A percentile compares a stretch with the other conserved stretches of the same genome.
These are phyloP conservation scores for Eulemur mongoz DNA, from an alignment of 2,797 vertebrate species.

Conservation along the genomic window DNA sequence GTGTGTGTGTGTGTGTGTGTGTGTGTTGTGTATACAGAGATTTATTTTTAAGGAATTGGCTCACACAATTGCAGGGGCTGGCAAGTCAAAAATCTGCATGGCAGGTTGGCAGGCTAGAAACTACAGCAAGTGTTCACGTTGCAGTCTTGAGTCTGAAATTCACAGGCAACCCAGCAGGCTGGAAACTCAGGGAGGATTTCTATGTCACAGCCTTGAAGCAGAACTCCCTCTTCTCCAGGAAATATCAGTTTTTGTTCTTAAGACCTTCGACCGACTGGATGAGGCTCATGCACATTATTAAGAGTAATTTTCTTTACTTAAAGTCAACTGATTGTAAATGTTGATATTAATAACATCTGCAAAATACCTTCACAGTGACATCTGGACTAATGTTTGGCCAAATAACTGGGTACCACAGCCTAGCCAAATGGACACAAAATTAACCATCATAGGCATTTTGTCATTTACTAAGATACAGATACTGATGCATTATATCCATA, in stretches of 20 bases:
- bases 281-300: not conserved
- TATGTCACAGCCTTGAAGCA: not conserved
- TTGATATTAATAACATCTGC: not conserved
- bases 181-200: not conserved
- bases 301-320: not conserved
- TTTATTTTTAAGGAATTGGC: not conserved
- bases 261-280: not conserved
- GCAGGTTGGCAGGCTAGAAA: not conserved
- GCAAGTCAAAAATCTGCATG: not conserved
- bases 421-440: not conserved
- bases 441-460: not conserved
- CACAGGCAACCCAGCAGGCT: not conserved
- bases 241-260: not conserved
- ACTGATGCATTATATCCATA: not conserved
- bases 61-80: not conserved
- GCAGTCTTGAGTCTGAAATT: not conserved
- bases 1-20: not conserved
- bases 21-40: not conserved
- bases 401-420: not conserved
- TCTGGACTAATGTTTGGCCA: not conserved
- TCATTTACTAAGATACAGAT: not conserved
- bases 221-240: not conserved
- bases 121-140: not conserved
- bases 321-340: not conserved
- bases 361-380: not conserved